Conservation (phyloP, 1,140 invertebrate genomes). For the Trissolcus basalis region DNA sequence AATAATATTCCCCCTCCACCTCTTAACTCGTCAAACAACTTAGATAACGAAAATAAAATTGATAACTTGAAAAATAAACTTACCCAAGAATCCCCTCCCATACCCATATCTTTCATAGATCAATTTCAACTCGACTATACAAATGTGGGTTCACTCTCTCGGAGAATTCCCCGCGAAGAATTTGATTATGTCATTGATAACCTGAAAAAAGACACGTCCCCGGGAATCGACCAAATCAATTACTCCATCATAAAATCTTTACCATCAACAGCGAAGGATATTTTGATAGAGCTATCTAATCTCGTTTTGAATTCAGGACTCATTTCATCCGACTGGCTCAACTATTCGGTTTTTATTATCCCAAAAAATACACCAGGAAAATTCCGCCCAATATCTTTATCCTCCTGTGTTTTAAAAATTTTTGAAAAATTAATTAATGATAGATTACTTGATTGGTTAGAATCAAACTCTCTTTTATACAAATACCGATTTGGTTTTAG, state of each 20-base stretch:
- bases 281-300: conserved; percentile 7
- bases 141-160: too few species aligned
- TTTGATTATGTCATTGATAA: too few species aligned
- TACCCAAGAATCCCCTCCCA: too few species aligned
- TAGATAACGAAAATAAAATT: too few species aligned
- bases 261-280: not conserved
- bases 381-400: not conserved
- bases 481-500: conserved; percentile 1
- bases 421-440: conserved; percentile 6
- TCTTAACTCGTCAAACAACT: too few species aligned
- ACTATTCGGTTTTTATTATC: not conserved
- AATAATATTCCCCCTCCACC: too few species aligned
- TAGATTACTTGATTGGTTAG: not conserved
- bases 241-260: not conserved
- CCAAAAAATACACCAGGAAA: not conserved
- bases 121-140: too few species aligned
- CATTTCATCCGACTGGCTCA: not conserved
- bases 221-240: not conserved
- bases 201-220: not conserved
- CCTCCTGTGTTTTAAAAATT: not conserved
- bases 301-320: not conserved
- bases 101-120: too few species aligned
- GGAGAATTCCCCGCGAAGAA: too few species aligned
- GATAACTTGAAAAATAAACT: too few species aligned
- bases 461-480: not conserved